Conservation (phyloP, 2,888 invertebrate species). For the Nephrotoma appendiculata region DNA sequence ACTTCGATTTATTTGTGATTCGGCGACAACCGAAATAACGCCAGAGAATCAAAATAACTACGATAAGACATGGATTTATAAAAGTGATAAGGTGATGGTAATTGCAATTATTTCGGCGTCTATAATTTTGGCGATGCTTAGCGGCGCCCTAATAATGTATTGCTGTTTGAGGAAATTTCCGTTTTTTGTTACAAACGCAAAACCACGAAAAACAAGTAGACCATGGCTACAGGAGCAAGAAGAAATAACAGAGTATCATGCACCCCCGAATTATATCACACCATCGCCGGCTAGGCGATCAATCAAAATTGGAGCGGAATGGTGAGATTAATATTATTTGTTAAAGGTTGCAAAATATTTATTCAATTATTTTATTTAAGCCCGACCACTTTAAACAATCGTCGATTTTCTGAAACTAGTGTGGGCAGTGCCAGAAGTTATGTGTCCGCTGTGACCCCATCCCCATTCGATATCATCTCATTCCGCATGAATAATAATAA, state of each 20-base stretch:
- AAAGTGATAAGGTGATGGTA: not conserved
- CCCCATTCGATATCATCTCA: slow-evolving; percentile 2
- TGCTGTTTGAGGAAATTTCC: not conserved
- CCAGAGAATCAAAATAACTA: not conserved
- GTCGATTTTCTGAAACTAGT: not conserved
- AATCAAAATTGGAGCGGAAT: not conserved
- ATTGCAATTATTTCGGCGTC: not conserved
- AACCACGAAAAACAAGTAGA: not conserved
- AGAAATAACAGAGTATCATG: not conserved
- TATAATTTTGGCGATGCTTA: not conserved
- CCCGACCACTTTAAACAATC: not conserved
- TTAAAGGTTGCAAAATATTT: not conserved
- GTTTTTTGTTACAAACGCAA: not conserved
- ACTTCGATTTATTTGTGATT: not conserved
- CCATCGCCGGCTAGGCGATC: not conserved
- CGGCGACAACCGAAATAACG: not conserved
- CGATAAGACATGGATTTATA: not conserved
- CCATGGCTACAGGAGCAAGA: not conserved
- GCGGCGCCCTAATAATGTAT: not conserved
- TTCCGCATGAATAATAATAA: slow-evolving; percentile 2
- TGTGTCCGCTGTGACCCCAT: not conserved
- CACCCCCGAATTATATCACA: not conserved
- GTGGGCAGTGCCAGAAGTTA: not conserved
- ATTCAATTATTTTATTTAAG: not conserved
- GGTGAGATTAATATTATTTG: not conserved